Evolutionary conservation across 2,888 invertebrate genomes (phyloP).

Genomic region (Pherbina coryleti): DNA sequence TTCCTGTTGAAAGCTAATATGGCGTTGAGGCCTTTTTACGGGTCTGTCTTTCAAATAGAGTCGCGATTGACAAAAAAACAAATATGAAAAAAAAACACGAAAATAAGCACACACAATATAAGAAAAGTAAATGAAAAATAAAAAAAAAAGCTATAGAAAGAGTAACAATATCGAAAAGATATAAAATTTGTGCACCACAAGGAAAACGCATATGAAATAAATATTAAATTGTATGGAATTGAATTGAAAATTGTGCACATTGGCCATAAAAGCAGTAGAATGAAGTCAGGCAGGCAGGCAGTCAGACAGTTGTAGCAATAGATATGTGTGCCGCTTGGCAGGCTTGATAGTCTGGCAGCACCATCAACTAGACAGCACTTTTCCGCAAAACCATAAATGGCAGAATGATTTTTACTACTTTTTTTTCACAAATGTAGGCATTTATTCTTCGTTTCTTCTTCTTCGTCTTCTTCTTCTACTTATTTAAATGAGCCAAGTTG

Average conservation of each 20-base stretch:
- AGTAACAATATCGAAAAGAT: neutral
- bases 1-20: constrained; percentile 20
- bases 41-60: neutral
- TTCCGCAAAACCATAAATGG: constrained; percentile 15
- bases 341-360: neutral
- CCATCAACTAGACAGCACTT: neutral
- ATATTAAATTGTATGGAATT: constrained; percentile 25
- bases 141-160: neutral
- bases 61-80: neutral
- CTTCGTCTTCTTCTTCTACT: neutral
- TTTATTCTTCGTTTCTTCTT: too few species aligned
- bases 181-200: neutral
- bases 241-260: constrained; percentile 13
- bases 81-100: neutral
- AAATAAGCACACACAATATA: neutral
- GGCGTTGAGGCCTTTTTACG: constrained; percentile 15
- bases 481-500: too few species aligned
- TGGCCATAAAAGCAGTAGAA: neutral
- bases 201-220: constrained; percentile 19
- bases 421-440: too few species aligned
- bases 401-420: neutral
- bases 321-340: neutral
- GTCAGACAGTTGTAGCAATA: neutral
- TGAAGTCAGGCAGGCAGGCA: neutral
- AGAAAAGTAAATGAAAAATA: neutral